Evolutionary conservation across 2,888 invertebrate species (phyloP).

Genomic region (Polydrusus tereticollis): DNA sequence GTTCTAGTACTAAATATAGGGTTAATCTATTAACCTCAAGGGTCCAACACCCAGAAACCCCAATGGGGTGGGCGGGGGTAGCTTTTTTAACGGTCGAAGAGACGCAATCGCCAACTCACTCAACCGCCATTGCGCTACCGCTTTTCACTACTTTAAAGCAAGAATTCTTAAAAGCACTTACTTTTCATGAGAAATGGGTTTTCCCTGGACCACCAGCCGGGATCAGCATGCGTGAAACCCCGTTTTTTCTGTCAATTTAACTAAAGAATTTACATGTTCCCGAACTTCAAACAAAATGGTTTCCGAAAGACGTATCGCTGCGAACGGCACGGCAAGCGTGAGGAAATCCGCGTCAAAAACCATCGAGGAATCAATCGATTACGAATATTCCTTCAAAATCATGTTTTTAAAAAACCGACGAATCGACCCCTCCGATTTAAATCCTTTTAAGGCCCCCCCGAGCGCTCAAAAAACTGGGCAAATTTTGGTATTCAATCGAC

Average conservation of each 20-base stretch:
- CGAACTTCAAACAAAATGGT: slow-evolving; percentile 66
- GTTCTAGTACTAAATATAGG: slow-evolving; percentile 12
- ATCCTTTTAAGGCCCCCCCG: slow-evolving; percentile 48
- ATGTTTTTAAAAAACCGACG: slow-evolving; percentile 52
- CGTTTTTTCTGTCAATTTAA: slow-evolving; percentile 52
- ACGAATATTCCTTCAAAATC: slow-evolving; percentile 51
- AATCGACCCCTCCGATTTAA: slow-evolving; percentile 49
- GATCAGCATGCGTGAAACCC: slow-evolving; percentile 48
- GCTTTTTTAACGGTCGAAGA: slow-evolving; percentile 41
- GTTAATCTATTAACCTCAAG: slow-evolving; percentile 29
- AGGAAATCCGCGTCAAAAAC: slow-evolving; percentile 53
- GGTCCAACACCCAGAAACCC: slow-evolving; percentile 19
- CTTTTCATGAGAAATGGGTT: slow-evolving; percentile 51
- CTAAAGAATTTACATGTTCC: slow-evolving; percentile 61
- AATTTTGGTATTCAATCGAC: slow-evolving; percentile 57
- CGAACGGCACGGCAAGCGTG: slow-evolving; percentile 60
- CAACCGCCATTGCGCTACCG: slow-evolving; percentile 55
- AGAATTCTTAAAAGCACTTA: slow-evolving; percentile 48
- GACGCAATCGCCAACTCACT: slow-evolving; percentile 50
- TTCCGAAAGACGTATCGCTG: slow-evolving; percentile 57
- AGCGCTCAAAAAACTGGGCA: slow-evolving; percentile 55
- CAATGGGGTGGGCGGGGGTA: slow-evolving; percentile 32
- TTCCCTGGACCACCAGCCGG: slow-evolving; percentile 51
- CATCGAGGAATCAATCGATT: slow-evolving; percentile 58
- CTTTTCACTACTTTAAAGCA: slow-evolving; percentile 42